These are phyloP conservation scores for Drosophila murphyi DNA, from an alignment of 1,140 invertebrate genomes.

Conservation along the genomic window DNA sequence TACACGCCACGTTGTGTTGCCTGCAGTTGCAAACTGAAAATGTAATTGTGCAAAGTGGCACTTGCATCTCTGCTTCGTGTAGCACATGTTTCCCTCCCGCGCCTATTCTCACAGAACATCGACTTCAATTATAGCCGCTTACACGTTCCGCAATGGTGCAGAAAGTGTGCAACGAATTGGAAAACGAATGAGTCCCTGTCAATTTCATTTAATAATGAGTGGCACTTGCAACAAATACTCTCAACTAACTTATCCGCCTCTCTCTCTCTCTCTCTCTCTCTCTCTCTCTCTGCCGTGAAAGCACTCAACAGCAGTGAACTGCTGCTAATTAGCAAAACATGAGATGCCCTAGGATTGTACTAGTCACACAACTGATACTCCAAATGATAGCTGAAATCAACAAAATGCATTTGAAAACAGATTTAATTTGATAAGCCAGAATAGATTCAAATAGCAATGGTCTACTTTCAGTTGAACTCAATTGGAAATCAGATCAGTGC, in stretches of 20 bases:
- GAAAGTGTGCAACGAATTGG: conserved; percentile 43
- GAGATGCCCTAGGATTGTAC: neutral
- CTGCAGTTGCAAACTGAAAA: neutral
- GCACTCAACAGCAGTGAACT: neutral
- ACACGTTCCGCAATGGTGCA: conserved; percentile 26
- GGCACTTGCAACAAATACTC: conserved; percentile 38
- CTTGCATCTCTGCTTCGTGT: neutral
- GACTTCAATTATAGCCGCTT: conserved; percentile 1
- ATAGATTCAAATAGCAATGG: too few species aligned
- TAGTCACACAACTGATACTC: too few species aligned
- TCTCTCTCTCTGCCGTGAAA: neutral
- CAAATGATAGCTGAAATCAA: too few species aligned
- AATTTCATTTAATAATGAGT: conserved; percentile 77
- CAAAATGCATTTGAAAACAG: neutral
- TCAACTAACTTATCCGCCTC: conserved; percentile 16
- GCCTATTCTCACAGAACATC: neutral
- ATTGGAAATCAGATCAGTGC: neutral
- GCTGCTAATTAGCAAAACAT: neutral
- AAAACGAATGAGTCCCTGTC: conserved; percentile 54
- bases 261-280: neutral
- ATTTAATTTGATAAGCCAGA: too few species aligned
- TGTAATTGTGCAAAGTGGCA: conserved; percentile 25
- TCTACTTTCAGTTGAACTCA: neutral
- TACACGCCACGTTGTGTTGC: conserved; percentile 27
- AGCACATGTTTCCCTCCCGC: neutral